Evolutionary conservation across 2,888 invertebrate species (phyloP).

Genomic region (Hyalella azteca): DNA sequence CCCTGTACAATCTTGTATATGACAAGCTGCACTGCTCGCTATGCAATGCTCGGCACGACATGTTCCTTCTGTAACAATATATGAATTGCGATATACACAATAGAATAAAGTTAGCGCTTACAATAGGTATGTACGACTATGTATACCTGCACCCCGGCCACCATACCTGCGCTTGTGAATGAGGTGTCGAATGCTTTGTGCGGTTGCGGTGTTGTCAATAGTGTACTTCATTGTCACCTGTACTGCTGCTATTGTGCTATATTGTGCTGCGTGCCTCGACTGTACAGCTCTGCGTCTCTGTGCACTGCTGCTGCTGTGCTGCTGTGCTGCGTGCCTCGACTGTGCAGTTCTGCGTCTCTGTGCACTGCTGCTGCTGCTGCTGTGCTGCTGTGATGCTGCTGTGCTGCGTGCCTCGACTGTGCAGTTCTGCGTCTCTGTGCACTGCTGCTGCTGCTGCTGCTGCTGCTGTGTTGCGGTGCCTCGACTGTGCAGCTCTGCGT

Average conservation of each 20-base stretch:
- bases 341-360: not conserved
- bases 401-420: not conserved
- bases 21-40: too few relatives aligned
- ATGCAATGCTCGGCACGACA: too few relatives aligned
- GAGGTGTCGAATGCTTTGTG: not conserved
- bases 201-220: not conserved
- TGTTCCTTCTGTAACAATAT: too few relatives aligned
- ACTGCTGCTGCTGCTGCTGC: not conserved
- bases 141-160: too few relatives aligned
- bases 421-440: not conserved
- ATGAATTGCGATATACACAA: too few relatives aligned
- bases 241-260: conserved; percentile 2
- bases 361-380: not conserved
- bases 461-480: not conserved
- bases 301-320: not conserved
- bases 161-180: not conserved
- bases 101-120: too few relatives aligned
- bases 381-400: not conserved
- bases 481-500: not conserved
- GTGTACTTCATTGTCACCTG: not conserved
- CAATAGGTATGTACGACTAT: too few relatives aligned
- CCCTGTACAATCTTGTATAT: too few relatives aligned
- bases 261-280: not conserved
- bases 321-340: not conserved
- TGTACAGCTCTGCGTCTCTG: not conserved